A percentile compares a stretch with the other conserved stretches of the same genome.
These are phyloP conservation scores for Drosophila paramelanica DNA, from an alignment of 2,888 invertebrate genomes.

Conservation along the genomic window DNA sequence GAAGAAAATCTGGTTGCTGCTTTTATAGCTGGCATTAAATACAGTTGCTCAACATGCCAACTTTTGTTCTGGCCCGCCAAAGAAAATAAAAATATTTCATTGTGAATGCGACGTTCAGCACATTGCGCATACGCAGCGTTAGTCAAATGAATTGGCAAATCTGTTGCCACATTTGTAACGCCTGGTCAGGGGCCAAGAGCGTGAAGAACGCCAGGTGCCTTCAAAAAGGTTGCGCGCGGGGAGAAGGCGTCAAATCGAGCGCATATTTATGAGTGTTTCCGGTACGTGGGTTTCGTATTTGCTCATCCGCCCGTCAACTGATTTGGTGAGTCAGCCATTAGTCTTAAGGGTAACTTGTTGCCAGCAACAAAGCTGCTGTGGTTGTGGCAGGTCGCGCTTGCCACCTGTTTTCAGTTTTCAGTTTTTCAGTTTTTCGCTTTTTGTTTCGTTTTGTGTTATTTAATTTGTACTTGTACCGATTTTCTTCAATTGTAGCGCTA, in stretches of 20 bases:
- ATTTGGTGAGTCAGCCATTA: conserved; percentile 60
- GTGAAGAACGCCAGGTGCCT: conserved; percentile 34
- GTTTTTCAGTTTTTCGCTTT: neutral
- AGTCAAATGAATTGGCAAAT: conserved; percentile 55
- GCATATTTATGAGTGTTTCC: conserved; percentile 80
- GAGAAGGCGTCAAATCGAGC: conserved; percentile 11
- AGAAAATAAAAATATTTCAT: conserved; percentile 35
- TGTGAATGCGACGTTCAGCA: conserved; percentile 40
- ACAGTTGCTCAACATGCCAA: conserved; percentile 58
- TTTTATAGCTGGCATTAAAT: conserved; percentile 56
- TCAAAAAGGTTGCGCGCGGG: neutral
- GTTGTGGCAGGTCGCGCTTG: conserved; percentile 68
- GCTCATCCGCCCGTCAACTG: conserved; percentile 39
- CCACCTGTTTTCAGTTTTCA: conserved; percentile 50
- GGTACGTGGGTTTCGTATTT: conserved; percentile 61
- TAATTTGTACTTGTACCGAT: conserved; percentile 77
- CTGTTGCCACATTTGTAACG: conserved; percentile 45
- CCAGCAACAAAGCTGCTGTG: conserved; percentile 1
- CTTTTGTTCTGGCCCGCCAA: conserved; percentile 55
- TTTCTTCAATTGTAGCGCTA: conserved; percentile 78
- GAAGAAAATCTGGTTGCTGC: conserved; percentile 46
- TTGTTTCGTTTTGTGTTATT: conserved; percentile 48
- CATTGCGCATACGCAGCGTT: conserved; percentile 54
- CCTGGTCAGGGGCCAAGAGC: conserved; percentile 60
- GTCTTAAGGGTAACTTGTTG: conserved; percentile 39